Base-by-base conservation (phyloP, 92 coral and sea anemone species). In the Siderastrea radians region DNA sequence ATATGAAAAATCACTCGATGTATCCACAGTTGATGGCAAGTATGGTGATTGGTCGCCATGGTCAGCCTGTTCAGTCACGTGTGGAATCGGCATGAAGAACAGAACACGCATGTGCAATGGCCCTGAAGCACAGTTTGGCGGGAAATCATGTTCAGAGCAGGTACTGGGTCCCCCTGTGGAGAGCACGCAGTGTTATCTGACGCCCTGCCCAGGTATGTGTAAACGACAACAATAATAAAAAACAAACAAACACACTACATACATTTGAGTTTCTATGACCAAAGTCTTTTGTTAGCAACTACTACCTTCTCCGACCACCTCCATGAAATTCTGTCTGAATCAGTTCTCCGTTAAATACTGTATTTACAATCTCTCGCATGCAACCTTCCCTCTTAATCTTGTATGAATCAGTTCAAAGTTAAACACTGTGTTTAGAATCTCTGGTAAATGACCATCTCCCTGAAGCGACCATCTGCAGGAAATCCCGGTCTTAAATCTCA, bases 21-120 rank as follows among this genome's bases (percentile, higher is more conserved):
- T 19, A 3, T 82, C 49, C 61, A 52, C 83, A 98, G 99, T 98
- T 51, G 78, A 98, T 81, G 99, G 99, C 38, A 95, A 98, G 84
- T 98, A 69, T 89, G 86, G 93, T 55, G 87, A 83, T 66, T 98
- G 99, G 99, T 89, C 98, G 1, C 93, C 95, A 59, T 98, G 99
- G 99, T 93, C 98, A 60, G 86, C 98, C 10, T 98, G 99, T 66
- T 92, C 98, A 12, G 95, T 94, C 80, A 93, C 98, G 67, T 98
- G 99, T 83, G 99, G 99, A 66, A 81, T 90, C 73, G 99, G 99
- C 47, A 72, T 84, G 68, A 93, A 96, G 94, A 98, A 96, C 77
- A 94, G 99, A 74, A 96, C 98, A 51, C 88, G 98, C 48, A 63
- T 86, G 57, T 98, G 99, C 78, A 84, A 85, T 3, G 94, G 94